phyloP scores from a whole-genome alignment of 2,113 vertebrate genomes.

The Sceloporus undulatus region DNA sequence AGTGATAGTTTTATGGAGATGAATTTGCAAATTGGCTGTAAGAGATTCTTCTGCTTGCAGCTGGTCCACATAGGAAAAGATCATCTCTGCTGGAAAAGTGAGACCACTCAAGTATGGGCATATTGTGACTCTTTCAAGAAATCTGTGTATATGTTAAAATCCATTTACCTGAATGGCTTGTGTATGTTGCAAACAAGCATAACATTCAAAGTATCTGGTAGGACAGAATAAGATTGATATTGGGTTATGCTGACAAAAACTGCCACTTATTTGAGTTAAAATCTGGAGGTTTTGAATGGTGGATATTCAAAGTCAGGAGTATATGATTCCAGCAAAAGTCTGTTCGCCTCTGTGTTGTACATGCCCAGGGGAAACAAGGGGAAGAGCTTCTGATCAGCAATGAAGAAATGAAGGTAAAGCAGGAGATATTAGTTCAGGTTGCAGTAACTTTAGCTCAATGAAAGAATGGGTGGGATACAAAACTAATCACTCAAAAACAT shows the following conservation, averaged over 20 bases:
- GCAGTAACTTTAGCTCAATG: not conserved
- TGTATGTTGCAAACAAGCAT: not conserved
- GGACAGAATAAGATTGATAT: not conserved
- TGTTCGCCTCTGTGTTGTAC: not conserved
- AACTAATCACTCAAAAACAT: not conserved
- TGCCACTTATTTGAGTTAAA: too few relatives aligned
- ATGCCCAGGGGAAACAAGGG: not conserved
- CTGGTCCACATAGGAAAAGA: not conserved
- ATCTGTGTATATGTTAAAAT: not conserved
- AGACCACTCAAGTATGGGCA: not conserved
- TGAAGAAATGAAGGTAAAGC: not conserved
- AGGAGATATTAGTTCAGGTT: not conserved
- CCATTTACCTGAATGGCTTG: not conserved
- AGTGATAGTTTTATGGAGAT: not conserved
- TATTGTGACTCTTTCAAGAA: too few relatives aligned
- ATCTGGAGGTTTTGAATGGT: not conserved
- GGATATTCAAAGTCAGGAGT: not conserved
- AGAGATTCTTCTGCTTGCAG: not conserved
- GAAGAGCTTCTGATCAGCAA: not conserved
- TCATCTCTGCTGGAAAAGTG: not conserved
- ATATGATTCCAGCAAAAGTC: not conserved
- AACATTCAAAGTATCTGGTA: not conserved
- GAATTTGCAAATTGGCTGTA: not conserved
- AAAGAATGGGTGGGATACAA: not conserved
- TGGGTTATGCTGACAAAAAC: too few relatives aligned